phyloP scores from a whole-genome alignment of 2,797 vertebrate species.

The Chaetodon trifasciatus region DNA sequence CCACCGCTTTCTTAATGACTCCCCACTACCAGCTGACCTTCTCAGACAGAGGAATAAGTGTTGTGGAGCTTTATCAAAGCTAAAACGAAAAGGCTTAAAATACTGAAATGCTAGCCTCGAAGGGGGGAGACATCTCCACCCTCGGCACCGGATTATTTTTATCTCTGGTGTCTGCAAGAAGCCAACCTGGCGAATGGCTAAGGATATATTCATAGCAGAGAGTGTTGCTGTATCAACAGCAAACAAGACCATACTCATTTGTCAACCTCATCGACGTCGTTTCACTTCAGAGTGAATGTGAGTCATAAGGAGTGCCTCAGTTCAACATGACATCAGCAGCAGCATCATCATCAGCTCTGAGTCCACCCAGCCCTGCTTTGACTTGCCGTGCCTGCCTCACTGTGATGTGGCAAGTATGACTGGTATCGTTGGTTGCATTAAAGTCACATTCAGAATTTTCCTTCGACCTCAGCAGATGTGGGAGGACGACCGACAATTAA shows the following conservation, averaged over 20 bases:
- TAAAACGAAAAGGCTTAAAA: constrained; percentile 21
- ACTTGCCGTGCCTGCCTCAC: background rate
- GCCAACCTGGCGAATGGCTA: background rate
- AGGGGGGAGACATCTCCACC: constrained; percentile 3
- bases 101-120: background rate
- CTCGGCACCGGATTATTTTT: constrained; percentile 38
- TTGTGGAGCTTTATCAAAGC: constrained; percentile 13
- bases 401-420: constrained; percentile 21
- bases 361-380: background rate
- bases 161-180: constrained; percentile 15
- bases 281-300: constrained; percentile 1
- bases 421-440: background rate
- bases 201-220: constrained; percentile 19
- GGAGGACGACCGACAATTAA: background rate
- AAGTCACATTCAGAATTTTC: background rate
- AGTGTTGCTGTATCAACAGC: constrained; percentile 58
- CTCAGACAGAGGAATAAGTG: background rate
- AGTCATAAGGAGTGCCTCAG: constrained; percentile 67
- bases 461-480: constrained; percentile 36
- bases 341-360: background rate
- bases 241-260: constrained; percentile 17
- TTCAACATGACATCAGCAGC: constrained; percentile 27
- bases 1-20: constrained; percentile 20
- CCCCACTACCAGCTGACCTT: constrained; percentile 8
- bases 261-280: background rate